Conservation (phyloP, 2,888 invertebrate species). For the Deilephila elpenor region DNA sequence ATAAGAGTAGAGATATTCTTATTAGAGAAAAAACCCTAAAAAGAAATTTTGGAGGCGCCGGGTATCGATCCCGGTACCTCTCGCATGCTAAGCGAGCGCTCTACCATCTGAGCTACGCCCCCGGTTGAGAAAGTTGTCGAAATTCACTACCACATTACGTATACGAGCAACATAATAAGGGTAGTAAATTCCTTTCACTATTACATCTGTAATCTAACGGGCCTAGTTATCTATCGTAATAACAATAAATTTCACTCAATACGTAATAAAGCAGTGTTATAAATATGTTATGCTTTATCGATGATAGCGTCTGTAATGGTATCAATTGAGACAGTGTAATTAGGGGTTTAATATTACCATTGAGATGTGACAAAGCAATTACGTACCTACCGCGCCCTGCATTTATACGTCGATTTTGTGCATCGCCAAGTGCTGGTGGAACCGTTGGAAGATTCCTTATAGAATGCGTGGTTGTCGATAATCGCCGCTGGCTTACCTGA, state of each 20-base stretch:
- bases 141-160: neutral
- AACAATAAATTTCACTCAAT: conserved; percentile 4
- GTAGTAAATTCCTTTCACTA: conserved; percentile 21
- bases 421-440: no score
- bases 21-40: conserved; percentile 32
- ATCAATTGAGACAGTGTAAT: neutral
- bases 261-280: conserved; percentile 9
- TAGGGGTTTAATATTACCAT: neutral
- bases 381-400: neutral
- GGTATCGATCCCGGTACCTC: conserved; percentile 85
- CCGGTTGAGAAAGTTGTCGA: conserved; percentile 57
- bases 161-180: neutral
- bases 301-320: neutral
- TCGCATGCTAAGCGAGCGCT: conserved; percentile 82
- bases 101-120: conserved; percentile 79
- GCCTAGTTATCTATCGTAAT: neutral
- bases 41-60: conserved; percentile 72
- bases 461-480: no score
- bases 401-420: no score
- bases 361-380: neutral
- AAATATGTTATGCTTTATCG: neutral
- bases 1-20: neutral
- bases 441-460: no score
- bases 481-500: no score
- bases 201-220: neutral